These are phyloP conservation scores for Peromyscus californicus DNA, from an alignment of 2,113 vertebrate species.

Conservation along the genomic window DNA sequence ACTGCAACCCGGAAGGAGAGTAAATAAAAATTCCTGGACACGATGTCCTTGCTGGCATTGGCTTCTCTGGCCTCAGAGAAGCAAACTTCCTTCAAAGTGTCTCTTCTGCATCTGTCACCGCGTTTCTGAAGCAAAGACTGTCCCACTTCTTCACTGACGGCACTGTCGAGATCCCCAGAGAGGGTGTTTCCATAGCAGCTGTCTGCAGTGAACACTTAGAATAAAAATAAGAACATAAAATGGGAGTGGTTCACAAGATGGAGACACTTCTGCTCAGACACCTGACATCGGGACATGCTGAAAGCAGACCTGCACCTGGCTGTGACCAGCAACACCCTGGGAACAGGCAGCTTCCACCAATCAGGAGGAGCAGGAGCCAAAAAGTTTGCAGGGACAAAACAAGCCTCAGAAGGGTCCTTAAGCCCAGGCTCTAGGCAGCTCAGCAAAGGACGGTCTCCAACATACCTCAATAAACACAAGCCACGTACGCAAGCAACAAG, in stretches of 20 bases:
- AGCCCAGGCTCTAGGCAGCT: neutral
- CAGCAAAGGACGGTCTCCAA: neutral
- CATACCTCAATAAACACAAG: neutral
- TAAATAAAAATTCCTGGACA: neutral
- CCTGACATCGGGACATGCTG: neutral
- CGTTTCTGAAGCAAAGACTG: neutral
- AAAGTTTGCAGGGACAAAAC: neutral
- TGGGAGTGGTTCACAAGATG: neutral
- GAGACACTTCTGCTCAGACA: neutral
- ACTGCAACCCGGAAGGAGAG: neutral
- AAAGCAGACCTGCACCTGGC: neutral
- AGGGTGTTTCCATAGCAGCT: neutral
- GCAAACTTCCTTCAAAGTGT: neutral
- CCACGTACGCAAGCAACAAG: neutral
- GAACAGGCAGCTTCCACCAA: neutral
- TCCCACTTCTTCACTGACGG: neutral
- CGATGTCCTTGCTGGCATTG: neutral
- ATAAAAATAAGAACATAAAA: neutral
- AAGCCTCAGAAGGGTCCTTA: neutral
- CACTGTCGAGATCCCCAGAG: neutral
- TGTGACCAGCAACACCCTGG: neutral
- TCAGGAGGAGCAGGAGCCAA: neutral
- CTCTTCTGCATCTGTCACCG: rapidly evolving
- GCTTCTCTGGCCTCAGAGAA: neutral
- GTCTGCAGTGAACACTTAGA: too few species aligned